Evolutionary conservation across 2,113 vertebrate genomes (phyloP), one percentile per base, ranked within the genome.

Genomic region (Pseudorasbora parva): DNA sequence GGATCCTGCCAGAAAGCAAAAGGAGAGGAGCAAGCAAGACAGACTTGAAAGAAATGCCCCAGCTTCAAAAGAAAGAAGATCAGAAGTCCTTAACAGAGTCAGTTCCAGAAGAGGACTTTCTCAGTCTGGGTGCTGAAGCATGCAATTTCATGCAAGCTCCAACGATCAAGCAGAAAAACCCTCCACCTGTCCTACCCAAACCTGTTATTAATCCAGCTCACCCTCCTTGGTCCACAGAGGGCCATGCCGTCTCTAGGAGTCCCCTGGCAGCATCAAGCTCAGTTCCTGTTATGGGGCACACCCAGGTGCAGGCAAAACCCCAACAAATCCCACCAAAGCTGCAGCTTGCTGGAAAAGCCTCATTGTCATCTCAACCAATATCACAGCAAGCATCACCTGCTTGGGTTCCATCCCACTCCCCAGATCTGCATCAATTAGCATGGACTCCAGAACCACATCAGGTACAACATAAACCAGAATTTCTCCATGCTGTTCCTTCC

Each of bases 111-210:
- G 98, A 99, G 91, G 98, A 99, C 91, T 97, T 94, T 92, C 97
- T 99, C 88, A 99, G 97, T 89, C 93, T 99, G 33, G 98, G 98
- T 45, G 98, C 98, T 77, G 98, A 99, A 91, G 98, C 98, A 78
- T 99, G 97, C 83, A 99, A 99, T 87, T 99, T 99, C 88, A 96
- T 99, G 97, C 98, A 98, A 87, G 88, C 92, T 71, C 93, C 95
- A 90, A 87, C 93, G 49, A 90, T 96, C 54, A 98, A 96, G 87
- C 97, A 96, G 71, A 98, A 97, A 93, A 94, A 94, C 43, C 98
- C 98, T 17, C 98, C 98, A 86, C 97, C 97, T 14, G 97, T 99
- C 8, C 96, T 97, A 78, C 98, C 98, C 2, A 99, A 99, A 85
- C 98, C 98, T 23, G 91, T 90, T 1, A 93, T 96, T 77, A 93